Evolutionary conservation across 2,888 invertebrate species (phyloP).

Genomic region (Epistrophe grossulariae): DNA sequence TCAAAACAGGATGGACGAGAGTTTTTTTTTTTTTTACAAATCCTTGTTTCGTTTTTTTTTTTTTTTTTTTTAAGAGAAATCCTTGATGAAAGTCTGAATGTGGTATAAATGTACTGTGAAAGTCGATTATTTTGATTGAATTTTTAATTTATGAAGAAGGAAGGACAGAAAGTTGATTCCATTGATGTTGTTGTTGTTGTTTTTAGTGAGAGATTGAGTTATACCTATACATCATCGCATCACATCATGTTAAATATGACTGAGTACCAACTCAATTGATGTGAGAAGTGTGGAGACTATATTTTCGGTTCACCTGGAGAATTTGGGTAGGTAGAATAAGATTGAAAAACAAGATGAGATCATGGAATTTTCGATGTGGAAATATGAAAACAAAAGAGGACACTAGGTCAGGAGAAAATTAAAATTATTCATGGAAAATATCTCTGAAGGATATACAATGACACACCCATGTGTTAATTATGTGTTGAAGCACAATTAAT

Average conservation of each 20-base stretch:
- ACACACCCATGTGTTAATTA: not conserved
- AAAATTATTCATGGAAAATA: not conserved
- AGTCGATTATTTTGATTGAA: conserved; percentile 70
- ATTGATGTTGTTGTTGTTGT: not conserved
- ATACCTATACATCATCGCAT: not conserved
- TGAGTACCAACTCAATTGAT: conserved; percentile 10
- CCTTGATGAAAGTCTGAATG: conserved; percentile 33
- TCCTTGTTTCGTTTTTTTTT: conserved; percentile 3
- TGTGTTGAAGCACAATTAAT: conserved; percentile 7
- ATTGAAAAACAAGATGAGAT: conserved; percentile 1
- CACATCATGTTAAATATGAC: conserved; percentile 1
- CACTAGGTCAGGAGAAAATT: conserved; percentile 15
- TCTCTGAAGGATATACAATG: not conserved
- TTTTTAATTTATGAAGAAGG: conserved; percentile 44
- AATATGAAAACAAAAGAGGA: conserved; percentile 1
- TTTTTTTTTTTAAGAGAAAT: not conserved
- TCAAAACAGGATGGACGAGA: not conserved
- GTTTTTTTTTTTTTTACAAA: conserved; percentile 21
- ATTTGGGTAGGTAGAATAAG: not conserved
- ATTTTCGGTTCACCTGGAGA: conserved; percentile 7
- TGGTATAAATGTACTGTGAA: conserved; percentile 28
- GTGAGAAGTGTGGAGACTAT: not conserved
- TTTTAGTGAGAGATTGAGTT: not conserved
- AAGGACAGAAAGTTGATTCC: not conserved
- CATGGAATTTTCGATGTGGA: conserved; percentile 18